Evolutionary conservation across 2,113 vertebrate species (phyloP).

Genomic region (Campylomormyrus numenius): DNA sequence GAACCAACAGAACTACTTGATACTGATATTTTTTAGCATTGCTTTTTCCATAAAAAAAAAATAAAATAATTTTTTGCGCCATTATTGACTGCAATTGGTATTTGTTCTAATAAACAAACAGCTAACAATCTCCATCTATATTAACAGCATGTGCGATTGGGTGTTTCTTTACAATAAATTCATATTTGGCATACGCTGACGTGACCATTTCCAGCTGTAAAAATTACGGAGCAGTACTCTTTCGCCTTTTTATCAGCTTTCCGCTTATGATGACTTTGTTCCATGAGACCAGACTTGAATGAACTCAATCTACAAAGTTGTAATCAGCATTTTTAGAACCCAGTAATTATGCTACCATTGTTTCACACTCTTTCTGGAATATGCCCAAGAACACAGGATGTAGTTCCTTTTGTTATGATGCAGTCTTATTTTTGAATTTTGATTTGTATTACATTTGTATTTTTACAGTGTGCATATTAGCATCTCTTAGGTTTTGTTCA

Average conservation of each 20-base stretch:
- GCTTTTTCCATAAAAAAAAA: not conserved
- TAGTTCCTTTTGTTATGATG: not conserved
- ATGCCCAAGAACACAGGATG: not conserved
- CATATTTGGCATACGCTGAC: not conserved
- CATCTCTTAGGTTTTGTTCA: not conserved
- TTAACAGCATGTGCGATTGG: not conserved
- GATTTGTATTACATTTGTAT: not conserved
- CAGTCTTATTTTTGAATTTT: not conserved
- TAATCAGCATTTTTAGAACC: not conserved
- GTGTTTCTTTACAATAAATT: not conserved
- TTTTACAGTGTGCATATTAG: not conserved
- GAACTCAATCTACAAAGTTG: not conserved
- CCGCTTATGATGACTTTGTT: not conserved
- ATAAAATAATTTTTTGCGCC: not conserved
- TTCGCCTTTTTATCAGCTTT: not conserved
- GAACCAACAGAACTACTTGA: not conserved
- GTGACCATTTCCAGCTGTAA: not conserved
- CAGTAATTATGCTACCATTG: not conserved
- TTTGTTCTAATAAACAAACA: not conserved
- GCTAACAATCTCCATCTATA: not conserved
- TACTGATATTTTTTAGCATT: not conserved
- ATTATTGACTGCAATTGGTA: not conserved
- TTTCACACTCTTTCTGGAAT: not conserved
- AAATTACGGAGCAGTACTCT: not conserved
- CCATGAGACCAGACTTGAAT: not conserved